Evolutionary conservation across 2,888 invertebrate genomes (phyloP).

Genomic region (Drosophila rellima): DNA sequence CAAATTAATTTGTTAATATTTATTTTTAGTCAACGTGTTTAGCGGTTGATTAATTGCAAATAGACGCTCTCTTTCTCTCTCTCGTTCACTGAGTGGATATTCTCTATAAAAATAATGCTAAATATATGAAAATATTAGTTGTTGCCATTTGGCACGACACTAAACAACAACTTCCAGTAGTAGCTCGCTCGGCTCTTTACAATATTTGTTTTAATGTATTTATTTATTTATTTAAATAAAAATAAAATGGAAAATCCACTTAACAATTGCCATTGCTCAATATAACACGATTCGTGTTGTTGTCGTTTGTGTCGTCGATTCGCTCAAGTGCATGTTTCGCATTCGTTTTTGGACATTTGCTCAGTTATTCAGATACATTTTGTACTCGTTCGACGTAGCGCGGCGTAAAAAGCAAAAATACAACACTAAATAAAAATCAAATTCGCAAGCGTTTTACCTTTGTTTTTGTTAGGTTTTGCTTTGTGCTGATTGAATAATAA

Average conservation of each 20-base stretch:
- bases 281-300: conserved; percentile 30
- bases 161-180: conserved; percentile 53
- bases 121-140: conserved; percentile 66
- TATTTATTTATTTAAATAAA: conserved; percentile 28
- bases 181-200: background rate
- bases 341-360: conserved; percentile 43
- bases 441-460: conserved; percentile 39
- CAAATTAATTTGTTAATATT: conserved; percentile 75
- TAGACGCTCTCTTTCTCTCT: conserved; percentile 9
- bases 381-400: conserved; percentile 26
- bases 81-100: conserved; percentile 28
- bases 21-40: conserved; percentile 74
- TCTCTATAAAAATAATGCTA: conserved; percentile 59
- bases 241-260: conserved; percentile 23
- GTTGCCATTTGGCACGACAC: conserved; percentile 73
- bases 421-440: conserved; percentile 7
- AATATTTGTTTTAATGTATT: background rate
- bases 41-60: conserved; percentile 72
- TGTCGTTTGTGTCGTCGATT: conserved; percentile 31
- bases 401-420: conserved; percentile 25
- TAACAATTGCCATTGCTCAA: conserved; percentile 42
- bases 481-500: conserved; percentile 72
- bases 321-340: conserved; percentile 64
- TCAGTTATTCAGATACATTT: conserved; percentile 41
- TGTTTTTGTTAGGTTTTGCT: conserved; percentile 26